These are phyloP conservation scores for Syritta pipiens DNA, from an alignment of 2,888 invertebrate genomes.

Conservation along the genomic window DNA sequence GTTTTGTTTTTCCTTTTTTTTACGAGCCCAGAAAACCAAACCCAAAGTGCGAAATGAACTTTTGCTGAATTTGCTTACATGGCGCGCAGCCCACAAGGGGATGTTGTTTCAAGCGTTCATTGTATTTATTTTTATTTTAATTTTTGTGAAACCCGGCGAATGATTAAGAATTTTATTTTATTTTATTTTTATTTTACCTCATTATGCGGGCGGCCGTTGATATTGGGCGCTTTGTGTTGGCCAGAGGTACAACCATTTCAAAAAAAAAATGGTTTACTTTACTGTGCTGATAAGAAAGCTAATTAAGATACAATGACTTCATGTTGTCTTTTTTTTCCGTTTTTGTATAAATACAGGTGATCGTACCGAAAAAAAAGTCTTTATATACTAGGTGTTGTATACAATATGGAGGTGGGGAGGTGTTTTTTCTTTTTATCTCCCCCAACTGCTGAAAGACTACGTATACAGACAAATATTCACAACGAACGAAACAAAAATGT, in stretches of 20 bases:
- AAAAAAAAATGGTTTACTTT: constrained; percentile 54
- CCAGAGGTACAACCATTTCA: constrained; percentile 16
- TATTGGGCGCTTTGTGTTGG: constrained; percentile 11
- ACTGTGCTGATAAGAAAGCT: constrained; percentile 59
- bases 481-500: not conserved
- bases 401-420: not conserved
- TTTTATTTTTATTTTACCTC: constrained; percentile 29
- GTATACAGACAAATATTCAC: not conserved
- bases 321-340: constrained; percentile 27
- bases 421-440: constrained; percentile 19
- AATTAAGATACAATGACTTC: constrained; percentile 65
- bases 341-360: constrained; percentile 40
- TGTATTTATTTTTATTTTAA: constrained; percentile 15
- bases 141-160: constrained; percentile 6
- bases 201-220: constrained; percentile 46
- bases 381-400: not conserved
- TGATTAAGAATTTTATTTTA: constrained; percentile 8
- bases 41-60: constrained; percentile 16
- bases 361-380: constrained; percentile 10
- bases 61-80: constrained; percentile 40
- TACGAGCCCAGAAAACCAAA: constrained; percentile 20
- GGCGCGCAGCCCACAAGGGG: not conserved
- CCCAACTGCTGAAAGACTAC: not conserved
- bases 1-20: constrained; percentile 6
- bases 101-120: constrained; percentile 13